Evolutionary conservation across 2,888 invertebrate genomes (phyloP).

Genomic region (Xanthorhoe designata): DNA sequence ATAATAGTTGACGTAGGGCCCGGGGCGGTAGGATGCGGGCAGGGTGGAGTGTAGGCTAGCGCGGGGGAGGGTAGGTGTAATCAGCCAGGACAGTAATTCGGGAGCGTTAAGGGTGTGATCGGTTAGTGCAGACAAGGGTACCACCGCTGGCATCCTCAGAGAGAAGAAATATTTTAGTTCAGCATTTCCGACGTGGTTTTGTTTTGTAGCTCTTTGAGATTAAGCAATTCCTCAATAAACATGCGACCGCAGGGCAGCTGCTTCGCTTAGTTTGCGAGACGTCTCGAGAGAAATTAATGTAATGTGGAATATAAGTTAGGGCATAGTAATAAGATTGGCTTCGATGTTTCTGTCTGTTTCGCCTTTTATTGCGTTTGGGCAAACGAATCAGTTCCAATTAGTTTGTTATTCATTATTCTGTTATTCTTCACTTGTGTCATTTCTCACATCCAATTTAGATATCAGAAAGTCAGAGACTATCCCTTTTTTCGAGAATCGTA

Average conservation of each 20-base stretch:
- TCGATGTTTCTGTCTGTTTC: slow-evolving; percentile 73
- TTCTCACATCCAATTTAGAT: slow-evolving; percentile 1
- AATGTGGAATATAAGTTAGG: slow-evolving; percentile 78
- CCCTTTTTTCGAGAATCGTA: background rate
- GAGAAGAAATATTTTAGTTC: slow-evolving; percentile 84
- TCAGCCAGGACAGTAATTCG: slow-evolving; percentile 84
- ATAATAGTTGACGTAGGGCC: slow-evolving; percentile 80
- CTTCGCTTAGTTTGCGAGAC: slow-evolving; percentile 77
- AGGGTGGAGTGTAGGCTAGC: slow-evolving; percentile 46
- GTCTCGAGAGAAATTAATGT: slow-evolving; percentile 84
- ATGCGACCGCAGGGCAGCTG: slow-evolving; percentile 77
- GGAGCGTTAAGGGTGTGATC: slow-evolving; percentile 84
- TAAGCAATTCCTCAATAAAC: slow-evolving; percentile 83
- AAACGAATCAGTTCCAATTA: slow-evolving; percentile 53
- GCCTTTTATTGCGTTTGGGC: slow-evolving; percentile 66
- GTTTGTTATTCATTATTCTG: slow-evolving; percentile 45
- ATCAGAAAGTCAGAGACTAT: background rate
- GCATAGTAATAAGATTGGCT: slow-evolving; percentile 72
- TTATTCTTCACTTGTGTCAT: slow-evolving; percentile 8
- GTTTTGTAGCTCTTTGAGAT: slow-evolving; percentile 84
- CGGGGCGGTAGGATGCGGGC: slow-evolving; percentile 57
- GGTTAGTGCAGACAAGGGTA: slow-evolving; percentile 83
- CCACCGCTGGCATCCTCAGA: slow-evolving; percentile 78
- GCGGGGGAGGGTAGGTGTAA: slow-evolving; percentile 68
- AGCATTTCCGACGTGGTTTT: slow-evolving; percentile 84